These are phyloP conservation scores for Morphnarchus princeps DNA, from an alignment of 2,113 vertebrate species.

Conservation along the genomic window DNA sequence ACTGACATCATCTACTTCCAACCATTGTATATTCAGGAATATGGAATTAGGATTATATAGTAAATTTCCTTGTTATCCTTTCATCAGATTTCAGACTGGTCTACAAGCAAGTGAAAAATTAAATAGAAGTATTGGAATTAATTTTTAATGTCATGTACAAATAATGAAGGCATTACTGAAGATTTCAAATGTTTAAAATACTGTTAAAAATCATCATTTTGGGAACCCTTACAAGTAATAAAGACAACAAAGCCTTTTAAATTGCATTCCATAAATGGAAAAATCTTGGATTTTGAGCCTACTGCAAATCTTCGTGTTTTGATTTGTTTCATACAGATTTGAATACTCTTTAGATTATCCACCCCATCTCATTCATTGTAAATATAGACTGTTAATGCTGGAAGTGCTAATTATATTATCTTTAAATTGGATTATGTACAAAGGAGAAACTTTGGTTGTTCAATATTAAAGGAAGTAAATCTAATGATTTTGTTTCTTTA, in stretches of 20 bases:
- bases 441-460: conserved; percentile 73
- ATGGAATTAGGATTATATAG: conserved; percentile 71
- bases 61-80: conserved; percentile 68
- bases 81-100: conserved; percentile 61
- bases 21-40: conserved; percentile 68
- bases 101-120: conserved; percentile 55
- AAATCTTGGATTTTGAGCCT: conserved; percentile 66
- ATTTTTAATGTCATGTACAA: conserved; percentile 66
- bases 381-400: conserved; percentile 73
- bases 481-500: conserved; percentile 67
- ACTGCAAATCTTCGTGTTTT: conserved; percentile 63
- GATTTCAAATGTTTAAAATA: conserved; percentile 61
- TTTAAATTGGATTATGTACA: conserved; percentile 80
- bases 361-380: conserved; percentile 60
- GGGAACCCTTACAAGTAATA: conserved; percentile 67
- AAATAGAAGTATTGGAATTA: conserved; percentile 45
- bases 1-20: conserved; percentile 64
- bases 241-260: conserved; percentile 61
- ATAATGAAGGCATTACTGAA: conserved; percentile 67
- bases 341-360: conserved; percentile 57
- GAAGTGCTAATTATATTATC: conserved; percentile 78
- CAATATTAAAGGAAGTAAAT: conserved; percentile 79
- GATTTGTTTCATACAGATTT: conserved; percentile 67
- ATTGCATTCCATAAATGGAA: conserved; percentile 54
- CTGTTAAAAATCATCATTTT: conserved; percentile 61